A percentile compares a stretch with the other conserved stretches of the same genome.
Conservation (phyloP, 2,797 vertebrate species). For the Borostomias antarcticus region DNA sequence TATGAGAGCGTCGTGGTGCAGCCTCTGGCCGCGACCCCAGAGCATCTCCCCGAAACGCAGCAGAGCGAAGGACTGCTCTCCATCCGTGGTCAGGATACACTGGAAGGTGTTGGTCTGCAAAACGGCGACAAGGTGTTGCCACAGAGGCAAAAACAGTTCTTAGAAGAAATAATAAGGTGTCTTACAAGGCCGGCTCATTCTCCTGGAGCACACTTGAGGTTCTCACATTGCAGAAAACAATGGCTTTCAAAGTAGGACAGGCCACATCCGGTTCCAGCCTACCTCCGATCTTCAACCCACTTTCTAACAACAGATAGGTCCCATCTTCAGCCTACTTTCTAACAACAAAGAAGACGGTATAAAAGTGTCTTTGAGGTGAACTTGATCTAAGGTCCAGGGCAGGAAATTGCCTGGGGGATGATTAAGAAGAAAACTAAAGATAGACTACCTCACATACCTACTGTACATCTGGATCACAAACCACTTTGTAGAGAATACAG, state of each 20-base stretch:
- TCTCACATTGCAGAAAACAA: conserved; percentile 34
- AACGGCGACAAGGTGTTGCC: conserved; percentile 46
- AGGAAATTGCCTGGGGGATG: too few relatives aligned
- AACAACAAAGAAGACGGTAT: too few relatives aligned
- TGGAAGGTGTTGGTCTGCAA: conserved; percentile 84
- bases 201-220: neutral
- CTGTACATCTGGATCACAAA: neutral
- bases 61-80: conserved; percentile 76
- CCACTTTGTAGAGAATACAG: too few relatives aligned
- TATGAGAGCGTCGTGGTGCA: conserved; percentile 71
- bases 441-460: neutral
- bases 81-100: conserved; percentile 81
- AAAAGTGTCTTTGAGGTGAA: neutral
- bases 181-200: neutral
- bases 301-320: neutral
- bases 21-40: conserved; percentile 79
- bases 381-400: neutral
- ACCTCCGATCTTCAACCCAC: conserved; percentile 9
- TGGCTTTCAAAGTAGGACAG: conserved; percentile 31
- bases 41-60: conserved; percentile 77
- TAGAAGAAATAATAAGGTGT: neutral
- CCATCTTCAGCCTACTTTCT: neutral
- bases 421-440: too few relatives aligned
- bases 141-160: conserved; percentile 28
- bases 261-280: neutral